These are phyloP conservation scores for Ramphastos sulfuratus DNA, from an alignment of 2,113 vertebrate genomes.

Conservation along the genomic window DNA sequence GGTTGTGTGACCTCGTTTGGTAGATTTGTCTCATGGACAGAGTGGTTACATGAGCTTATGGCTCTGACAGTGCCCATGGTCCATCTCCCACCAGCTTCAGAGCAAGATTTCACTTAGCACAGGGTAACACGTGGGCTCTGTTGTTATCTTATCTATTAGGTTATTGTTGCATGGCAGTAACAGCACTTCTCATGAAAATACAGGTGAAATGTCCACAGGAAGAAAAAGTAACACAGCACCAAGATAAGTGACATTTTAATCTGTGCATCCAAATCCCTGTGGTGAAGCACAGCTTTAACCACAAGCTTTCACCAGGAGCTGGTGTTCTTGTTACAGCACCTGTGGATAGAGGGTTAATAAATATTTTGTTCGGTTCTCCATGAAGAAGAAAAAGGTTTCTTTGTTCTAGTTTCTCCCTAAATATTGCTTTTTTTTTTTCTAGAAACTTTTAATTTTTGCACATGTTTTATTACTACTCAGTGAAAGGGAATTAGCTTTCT, in stretches of 20 bases:
- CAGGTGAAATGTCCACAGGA: accelerated
- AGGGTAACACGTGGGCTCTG: accelerated
- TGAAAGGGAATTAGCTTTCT: constrained; percentile 47
- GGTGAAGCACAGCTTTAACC: background rate
- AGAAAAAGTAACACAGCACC: background rate
- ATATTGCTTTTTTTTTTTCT: background rate
- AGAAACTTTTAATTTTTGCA: constrained; percentile 40
- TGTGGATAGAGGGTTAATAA: background rate
- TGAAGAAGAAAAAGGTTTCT: constrained; percentile 11
- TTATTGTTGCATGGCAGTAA: background rate
- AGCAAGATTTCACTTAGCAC: background rate
- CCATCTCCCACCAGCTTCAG: background rate
- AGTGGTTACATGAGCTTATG: accelerated
- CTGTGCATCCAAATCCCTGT: accelerated
- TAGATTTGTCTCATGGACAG: background rate
- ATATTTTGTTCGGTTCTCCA: background rate
- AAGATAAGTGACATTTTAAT: accelerated
- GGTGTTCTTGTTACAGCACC: background rate
- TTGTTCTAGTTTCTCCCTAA: constrained; percentile 14
- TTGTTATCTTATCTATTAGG: accelerated
- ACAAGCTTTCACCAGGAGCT: background rate
- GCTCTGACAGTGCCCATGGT: accelerated
- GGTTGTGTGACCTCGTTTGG: too few species aligned
- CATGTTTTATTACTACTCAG: background rate
- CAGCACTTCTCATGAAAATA: background rate